Evolutionary conservation across 1,140 invertebrate genomes (phyloP).

Genomic region (Watersipora subatra): DNA sequence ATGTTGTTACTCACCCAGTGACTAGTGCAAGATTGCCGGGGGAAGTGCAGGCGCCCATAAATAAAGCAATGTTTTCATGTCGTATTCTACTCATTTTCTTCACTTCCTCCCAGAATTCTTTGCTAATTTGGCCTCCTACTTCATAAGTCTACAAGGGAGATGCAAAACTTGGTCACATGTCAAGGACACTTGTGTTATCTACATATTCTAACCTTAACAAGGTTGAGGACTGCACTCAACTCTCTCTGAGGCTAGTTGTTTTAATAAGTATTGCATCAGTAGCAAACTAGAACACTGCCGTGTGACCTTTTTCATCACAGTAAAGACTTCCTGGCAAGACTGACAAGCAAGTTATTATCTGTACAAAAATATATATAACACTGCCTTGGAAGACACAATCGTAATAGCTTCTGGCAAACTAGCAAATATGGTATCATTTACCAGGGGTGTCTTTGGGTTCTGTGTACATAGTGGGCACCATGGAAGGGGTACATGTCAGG

Average conservation of each 20-base stretch:
- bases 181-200: not conserved
- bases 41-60: slow-evolving; percentile 43
- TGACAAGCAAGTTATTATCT: too few species aligned
- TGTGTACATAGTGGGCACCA: too few species aligned
- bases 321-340: too few species aligned
- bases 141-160: slow-evolving; percentile 18
- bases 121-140: slow-evolving; percentile 18
- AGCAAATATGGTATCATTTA: too few species aligned
- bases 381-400: too few species aligned
- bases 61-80: slow-evolving; percentile 44
- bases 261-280: not conserved
- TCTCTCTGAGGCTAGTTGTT: not conserved
- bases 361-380: too few species aligned
- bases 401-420: too few species aligned
- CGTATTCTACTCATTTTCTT: slow-evolving; percentile 38
- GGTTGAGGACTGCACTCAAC: slow-evolving; percentile 23
- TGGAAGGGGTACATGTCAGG: too few species aligned
- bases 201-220: not conserved
- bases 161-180: too few species aligned
- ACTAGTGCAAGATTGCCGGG: slow-evolving; percentile 37
- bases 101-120: slow-evolving; percentile 36
- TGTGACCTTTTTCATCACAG: not conserved
- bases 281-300: not conserved
- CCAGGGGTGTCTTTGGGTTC: too few species aligned
- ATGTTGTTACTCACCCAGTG: slow-evolving; percentile 35